Evolutionary conservation across 2,888 invertebrate genomes (phyloP).

Genomic region (Drosophila kanekoi): DNA sequence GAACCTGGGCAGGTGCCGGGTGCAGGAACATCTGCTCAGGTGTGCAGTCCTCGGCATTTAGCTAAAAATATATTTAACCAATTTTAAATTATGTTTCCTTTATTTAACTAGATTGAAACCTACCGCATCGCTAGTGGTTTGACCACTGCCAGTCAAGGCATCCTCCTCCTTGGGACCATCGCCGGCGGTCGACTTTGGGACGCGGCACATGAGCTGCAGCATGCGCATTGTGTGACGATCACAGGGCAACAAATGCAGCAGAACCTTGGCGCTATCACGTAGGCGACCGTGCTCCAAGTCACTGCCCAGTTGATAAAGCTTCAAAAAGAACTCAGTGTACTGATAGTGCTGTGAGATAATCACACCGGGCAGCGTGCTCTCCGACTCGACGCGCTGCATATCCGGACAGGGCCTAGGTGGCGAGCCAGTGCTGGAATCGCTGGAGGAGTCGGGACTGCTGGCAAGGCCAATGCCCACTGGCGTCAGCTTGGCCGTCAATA

Average conservation of each 20-base stretch:
- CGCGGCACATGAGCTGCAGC: constrained; percentile 83
- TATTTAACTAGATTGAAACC: not conserved
- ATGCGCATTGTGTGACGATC: constrained; percentile 85
- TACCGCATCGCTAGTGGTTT: constrained; percentile 63
- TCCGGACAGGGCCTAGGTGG: constrained; percentile 93
- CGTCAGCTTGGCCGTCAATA: constrained; percentile 92
- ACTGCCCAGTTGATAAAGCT: constrained; percentile 95
- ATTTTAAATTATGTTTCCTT: not conserved
- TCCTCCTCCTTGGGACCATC: constrained; percentile 58
- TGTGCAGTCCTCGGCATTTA: constrained; percentile 79
- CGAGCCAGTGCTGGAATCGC: constrained; percentile 97
- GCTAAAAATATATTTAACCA: constrained; percentile 34
- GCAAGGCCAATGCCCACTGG: constrained; percentile 90
- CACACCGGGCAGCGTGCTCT: constrained; percentile 95
- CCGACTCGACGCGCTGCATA: constrained; percentile 92
- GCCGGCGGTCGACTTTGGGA: constrained; percentile 58
- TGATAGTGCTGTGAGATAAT: constrained; percentile 93
- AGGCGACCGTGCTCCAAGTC: constrained; percentile 91
- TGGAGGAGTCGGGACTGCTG: constrained; percentile 96
- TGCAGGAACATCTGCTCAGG: constrained; percentile 89
- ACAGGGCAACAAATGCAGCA: constrained; percentile 83
- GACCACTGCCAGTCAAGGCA: constrained; percentile 40
- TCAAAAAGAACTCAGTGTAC: constrained; percentile 92
- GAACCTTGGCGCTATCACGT: constrained; percentile 88
- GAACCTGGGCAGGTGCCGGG: constrained; percentile 90